phyloP scores from a whole-genome alignment of 2,113 vertebrate genomes.

The Burhinus oedicnemus region DNA sequence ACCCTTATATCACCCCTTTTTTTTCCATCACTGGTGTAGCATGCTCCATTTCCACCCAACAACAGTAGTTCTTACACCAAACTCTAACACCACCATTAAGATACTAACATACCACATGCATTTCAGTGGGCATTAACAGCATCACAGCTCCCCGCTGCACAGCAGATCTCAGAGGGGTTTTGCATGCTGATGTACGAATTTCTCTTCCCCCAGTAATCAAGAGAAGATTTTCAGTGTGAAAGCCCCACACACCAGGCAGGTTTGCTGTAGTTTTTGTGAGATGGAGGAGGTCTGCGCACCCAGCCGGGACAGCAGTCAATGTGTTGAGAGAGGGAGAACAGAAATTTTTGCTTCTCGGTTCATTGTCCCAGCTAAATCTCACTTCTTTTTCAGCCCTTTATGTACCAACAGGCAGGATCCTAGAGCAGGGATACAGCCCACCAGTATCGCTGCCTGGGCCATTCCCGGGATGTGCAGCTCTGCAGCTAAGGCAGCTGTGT shows the following conservation, averaged over 20 bases:
- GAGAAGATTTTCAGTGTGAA: neutral
- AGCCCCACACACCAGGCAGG: rapidly evolving
- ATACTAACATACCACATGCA: neutral
- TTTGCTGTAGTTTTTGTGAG: neutral
- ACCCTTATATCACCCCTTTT: neutral
- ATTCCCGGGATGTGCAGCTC: rapidly evolving
- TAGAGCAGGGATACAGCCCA: neutral
- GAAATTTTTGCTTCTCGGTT: neutral
- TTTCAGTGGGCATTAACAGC: neutral
- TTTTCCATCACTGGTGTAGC: neutral
- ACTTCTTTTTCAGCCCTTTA: neutral
- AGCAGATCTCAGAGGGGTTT: neutral
- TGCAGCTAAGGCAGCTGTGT: no score
- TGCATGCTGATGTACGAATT: neutral
- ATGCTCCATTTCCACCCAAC: neutral
- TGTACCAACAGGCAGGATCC: neutral
- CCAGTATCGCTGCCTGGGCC: rapidly evolving
- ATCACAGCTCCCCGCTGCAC: neutral
- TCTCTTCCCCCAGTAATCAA: neutral
- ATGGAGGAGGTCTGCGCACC: neutral
- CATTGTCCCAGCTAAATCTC: neutral
- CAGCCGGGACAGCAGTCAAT: neutral
- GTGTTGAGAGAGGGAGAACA: neutral
- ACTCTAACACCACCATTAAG: neutral
- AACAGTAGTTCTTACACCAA: neutral